A percentile compares a stretch with the other conserved stretches of the same genome.
phyloP scores from a whole-genome alignment of 2,113 vertebrate species.

The Protobothrops flavoviridis region DNA sequence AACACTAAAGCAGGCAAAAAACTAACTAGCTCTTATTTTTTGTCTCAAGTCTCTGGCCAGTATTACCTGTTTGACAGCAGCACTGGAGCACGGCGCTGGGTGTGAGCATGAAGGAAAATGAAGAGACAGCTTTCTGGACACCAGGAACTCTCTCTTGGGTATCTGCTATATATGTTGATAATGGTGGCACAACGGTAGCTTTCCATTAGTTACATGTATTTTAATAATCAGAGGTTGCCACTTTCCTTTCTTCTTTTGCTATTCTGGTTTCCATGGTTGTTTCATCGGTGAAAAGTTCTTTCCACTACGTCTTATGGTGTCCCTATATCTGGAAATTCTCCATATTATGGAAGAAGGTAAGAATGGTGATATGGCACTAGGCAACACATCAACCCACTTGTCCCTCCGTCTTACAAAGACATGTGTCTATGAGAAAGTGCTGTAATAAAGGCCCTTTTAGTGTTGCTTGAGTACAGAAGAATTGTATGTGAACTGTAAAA shows the following conservation, averaged over 20 bases:
- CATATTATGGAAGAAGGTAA: background rate
- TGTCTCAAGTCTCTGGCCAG: conserved; percentile 51
- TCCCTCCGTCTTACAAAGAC: background rate
- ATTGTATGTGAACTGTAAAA: background rate
- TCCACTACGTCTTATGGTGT: background rate
- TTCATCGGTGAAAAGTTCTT: background rate
- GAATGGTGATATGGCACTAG: background rate
- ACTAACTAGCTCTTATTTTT: conserved; percentile 3
- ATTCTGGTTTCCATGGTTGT: background rate
- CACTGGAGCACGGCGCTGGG: conserved; percentile 51
- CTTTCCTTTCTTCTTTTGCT: background rate
- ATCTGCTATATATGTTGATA: background rate
- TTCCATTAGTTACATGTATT: background rate
- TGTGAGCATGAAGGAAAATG: conserved; percentile 33
- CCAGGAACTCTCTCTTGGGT: background rate
- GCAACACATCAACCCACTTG: background rate
- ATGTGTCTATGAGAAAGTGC: background rate
- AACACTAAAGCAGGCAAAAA: background rate
- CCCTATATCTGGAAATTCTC: background rate
- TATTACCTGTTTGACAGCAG: conserved; percentile 54
- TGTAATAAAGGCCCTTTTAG: background rate
- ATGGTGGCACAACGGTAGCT: background rate
- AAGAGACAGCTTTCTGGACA: background rate
- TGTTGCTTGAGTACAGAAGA: background rate
- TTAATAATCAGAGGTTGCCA: background rate